phyloP scores from a whole-genome alignment of 2,113 vertebrate species.

The Python bivittatus region DNA sequence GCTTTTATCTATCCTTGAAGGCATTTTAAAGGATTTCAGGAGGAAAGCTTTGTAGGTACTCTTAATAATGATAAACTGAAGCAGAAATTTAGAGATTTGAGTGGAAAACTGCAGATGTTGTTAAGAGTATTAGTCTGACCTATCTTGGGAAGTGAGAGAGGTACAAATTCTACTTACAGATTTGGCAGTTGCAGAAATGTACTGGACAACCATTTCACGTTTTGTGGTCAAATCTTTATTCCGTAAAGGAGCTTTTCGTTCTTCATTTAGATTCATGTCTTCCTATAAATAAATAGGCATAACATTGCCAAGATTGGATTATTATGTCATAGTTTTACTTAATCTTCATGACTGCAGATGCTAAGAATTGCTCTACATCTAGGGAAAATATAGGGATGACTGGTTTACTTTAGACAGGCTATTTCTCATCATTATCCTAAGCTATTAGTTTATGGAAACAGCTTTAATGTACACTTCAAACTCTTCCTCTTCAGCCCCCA shows the following conservation, averaged over 20 bases:
- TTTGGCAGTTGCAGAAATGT: constrained; percentile 96
- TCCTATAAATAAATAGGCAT: constrained; percentile 76
- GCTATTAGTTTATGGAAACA: background rate
- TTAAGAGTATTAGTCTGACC: constrained; percentile 63
- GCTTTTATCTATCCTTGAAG: constrained; percentile 49
- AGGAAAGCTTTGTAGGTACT: constrained; percentile 44
- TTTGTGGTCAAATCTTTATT: constrained; percentile 93
- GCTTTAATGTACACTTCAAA: background rate
- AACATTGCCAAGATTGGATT: constrained; percentile 13
- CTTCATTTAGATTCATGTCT: constrained; percentile 98
- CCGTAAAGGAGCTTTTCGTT: constrained; percentile 91
- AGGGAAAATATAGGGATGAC: background rate
- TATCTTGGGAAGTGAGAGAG: background rate
- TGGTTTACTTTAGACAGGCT: constrained; percentile 10
- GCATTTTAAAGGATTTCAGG: constrained; percentile 44
- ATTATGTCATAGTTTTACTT: background rate
- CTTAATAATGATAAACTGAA: constrained; percentile 38
- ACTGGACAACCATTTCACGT: constrained; percentile 97
- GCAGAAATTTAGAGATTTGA: constrained; percentile 27
- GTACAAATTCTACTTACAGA: constrained; percentile 84
- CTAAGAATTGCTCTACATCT: background rate
- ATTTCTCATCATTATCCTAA: background rate
- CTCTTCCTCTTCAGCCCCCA: background rate
- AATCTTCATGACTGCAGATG: background rate
- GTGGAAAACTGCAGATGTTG: constrained; percentile 50